A percentile compares a stretch with the other conserved stretches of the same genome.
Evolutionary conservation across 2,888 invertebrate genomes (phyloP).

Genomic region (Acanthosepion esculentum): DNA sequence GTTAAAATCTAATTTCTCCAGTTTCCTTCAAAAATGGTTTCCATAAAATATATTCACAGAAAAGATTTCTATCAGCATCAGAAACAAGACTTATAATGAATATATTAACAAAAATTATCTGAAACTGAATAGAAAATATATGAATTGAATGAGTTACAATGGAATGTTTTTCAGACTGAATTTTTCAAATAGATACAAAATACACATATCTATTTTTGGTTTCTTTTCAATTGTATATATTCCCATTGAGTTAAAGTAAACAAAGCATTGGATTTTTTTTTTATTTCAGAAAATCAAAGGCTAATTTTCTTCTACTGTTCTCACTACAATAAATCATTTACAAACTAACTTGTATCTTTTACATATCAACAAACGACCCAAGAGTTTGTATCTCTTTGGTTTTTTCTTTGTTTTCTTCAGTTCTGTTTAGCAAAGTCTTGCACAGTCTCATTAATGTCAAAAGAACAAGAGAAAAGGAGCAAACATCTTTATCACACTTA

Average conservation of each 20-base stretch:
- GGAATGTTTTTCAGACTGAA: neutral
- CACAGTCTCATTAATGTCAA: neutral
- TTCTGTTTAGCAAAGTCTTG: conserved; percentile 7
- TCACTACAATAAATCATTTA: neutral
- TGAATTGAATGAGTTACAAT: neutral
- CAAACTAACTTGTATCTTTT: neutral
- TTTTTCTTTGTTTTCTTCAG: neutral
- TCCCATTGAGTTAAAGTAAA: neutral
- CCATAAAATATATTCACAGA: too few relatives aligned
- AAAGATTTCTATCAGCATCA: too few relatives aligned
- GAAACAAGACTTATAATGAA: too few relatives aligned
- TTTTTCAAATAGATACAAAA: neutral
- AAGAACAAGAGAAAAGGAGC: conserved; percentile 16
- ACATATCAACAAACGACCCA: conserved; percentile 10
- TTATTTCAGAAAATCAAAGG: neutral
- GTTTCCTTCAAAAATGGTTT: too few relatives aligned
- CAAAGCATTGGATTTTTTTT: neutral
- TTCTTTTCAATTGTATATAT: neutral
- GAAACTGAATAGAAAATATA: neutral
- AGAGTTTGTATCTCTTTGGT: neutral
- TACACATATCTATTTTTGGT: neutral
- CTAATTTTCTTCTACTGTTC: conserved; percentile 10
- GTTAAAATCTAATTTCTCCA: too few relatives aligned
- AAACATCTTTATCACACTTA: conserved; percentile 4
- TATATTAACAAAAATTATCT: neutral